These are phyloP conservation scores for Rallus limicola DNA, from an alignment of 2,113 vertebrate species.

Conservation along the genomic window DNA sequence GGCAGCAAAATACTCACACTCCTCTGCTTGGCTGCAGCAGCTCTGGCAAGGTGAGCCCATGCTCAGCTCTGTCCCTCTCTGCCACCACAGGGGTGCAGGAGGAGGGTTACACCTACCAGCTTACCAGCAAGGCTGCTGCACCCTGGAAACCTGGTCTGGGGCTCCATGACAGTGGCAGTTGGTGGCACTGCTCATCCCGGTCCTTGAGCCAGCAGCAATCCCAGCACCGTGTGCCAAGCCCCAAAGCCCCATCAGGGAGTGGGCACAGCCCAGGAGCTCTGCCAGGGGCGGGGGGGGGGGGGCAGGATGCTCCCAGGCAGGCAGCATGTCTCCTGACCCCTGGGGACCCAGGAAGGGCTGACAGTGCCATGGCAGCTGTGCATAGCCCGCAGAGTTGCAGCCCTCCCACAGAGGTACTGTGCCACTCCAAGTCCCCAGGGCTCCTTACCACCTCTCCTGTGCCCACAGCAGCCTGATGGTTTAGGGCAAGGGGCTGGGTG, in stretches of 20 bases:
- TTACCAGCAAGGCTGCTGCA: not conserved
- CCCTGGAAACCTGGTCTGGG: not conserved
- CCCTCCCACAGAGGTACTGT: fast-evolving
- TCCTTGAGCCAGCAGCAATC: not conserved
- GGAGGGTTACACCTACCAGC: no score
- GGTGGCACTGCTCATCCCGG: not conserved
- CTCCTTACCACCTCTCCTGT: not conserved
- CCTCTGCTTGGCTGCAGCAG: not conserved
- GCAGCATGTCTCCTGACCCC: not conserved
- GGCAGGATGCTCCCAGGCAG: not conserved
- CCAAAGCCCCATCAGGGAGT: not conserved
- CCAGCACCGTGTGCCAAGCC: not conserved
- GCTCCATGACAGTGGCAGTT: fast-evolving
- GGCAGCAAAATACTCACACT: not conserved
- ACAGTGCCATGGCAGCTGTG: fast-evolving
- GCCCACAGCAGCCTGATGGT: fast-evolving
- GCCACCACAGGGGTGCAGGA: not conserved
- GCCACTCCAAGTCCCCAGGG: not conserved
- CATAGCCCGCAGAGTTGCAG: not conserved
- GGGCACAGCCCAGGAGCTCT: not conserved
- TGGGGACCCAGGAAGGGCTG: not conserved
- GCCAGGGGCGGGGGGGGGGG: no score
- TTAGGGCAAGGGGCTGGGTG: not conserved
- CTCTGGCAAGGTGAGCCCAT: not conserved
- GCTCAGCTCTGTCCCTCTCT: not conserved